Percentiles rank a stretch among this genome's conserved stretches.
These are phyloP conservation scores for Microcebus jonahi DNA, from an alignment of 2,113 vertebrate genomes.

Conservation along the genomic window DNA sequence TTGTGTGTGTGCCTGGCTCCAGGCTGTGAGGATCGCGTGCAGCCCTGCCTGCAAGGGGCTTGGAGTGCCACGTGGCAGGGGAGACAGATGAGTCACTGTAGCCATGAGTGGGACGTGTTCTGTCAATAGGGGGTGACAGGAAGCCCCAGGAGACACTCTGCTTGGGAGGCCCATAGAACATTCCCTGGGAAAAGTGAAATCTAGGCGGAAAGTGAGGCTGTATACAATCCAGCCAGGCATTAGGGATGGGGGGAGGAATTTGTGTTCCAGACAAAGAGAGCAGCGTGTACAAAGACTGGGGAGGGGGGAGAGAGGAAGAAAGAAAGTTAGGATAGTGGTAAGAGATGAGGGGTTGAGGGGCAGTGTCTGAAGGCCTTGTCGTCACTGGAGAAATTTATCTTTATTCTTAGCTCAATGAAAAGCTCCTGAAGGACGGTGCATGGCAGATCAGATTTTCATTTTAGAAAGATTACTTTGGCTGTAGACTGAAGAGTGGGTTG, in stretches of 20 bases:
- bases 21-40: neutral
- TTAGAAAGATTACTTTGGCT: neutral
- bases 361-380: neutral
- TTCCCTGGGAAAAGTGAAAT: neutral
- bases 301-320: neutral
- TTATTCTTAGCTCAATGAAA: neutral
- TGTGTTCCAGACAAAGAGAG: neutral
- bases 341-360: neutral
- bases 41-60: neutral
- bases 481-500: neutral
- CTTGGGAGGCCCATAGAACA: neutral
- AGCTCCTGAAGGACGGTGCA: neutral
- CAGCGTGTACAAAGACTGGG: neutral
- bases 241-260: neutral
- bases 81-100: neutral
- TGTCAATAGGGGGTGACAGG: neutral
- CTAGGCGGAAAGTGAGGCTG: neutral
- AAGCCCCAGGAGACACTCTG: neutral
- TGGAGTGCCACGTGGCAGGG: neutral
- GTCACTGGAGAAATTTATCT: neutral
- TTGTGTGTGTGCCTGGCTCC: fast-evolving
- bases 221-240: neutral
- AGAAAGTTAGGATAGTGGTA: neutral
- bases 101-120: no score
- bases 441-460: neutral